A percentile compares a stretch with the other conserved stretches of the same genome.
phyloP scores from a whole-genome alignment of 2,888 invertebrate genomes.

The Acronicta leporina region DNA sequence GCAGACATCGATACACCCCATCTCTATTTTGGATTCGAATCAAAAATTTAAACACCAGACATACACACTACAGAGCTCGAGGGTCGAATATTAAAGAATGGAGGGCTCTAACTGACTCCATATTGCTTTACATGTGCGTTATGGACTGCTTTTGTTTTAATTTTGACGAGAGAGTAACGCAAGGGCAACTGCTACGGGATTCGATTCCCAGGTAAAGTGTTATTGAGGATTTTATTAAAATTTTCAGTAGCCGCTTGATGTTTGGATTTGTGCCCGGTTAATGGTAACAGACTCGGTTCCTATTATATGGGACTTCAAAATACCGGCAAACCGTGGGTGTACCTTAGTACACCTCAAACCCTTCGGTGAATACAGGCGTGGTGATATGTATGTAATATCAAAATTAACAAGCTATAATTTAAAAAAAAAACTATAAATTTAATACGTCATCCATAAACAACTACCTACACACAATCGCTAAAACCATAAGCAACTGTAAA shows the following conservation, averaged over 20 bases:
- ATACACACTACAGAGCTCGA: slow-evolving; percentile 21
- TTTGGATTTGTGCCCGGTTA: too few species aligned
- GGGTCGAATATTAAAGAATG: slow-evolving; percentile 54
- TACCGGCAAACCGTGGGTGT: too few species aligned
- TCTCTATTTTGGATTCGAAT: slow-evolving; percentile 30
- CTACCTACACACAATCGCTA: slow-evolving; percentile 10
- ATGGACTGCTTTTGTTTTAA: not conserved
- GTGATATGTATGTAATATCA: too few species aligned
- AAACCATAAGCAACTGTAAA: slow-evolving; percentile 30
- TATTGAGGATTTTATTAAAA: too few species aligned
- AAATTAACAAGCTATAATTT: too few species aligned
- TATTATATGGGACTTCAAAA: too few species aligned
- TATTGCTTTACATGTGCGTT: slow-evolving; percentile 28
- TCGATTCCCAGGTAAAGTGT: too few species aligned
- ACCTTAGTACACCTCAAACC: too few species aligned
- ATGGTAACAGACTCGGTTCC: too few species aligned
- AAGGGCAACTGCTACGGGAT: too few species aligned
- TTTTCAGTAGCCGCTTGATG: too few species aligned
- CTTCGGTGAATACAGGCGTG: too few species aligned
- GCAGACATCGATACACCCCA: not conserved
- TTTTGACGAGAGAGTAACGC: not conserved
- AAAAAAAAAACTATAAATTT: slow-evolving; percentile 8
- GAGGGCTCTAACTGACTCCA: slow-evolving; percentile 38
- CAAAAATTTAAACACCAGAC: slow-evolving; percentile 43
- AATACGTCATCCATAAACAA: slow-evolving; percentile 6